Evolutionary conservation across 1,140 invertebrate species (phyloP).

Genomic region (Drosophila pruinosa): DNA sequence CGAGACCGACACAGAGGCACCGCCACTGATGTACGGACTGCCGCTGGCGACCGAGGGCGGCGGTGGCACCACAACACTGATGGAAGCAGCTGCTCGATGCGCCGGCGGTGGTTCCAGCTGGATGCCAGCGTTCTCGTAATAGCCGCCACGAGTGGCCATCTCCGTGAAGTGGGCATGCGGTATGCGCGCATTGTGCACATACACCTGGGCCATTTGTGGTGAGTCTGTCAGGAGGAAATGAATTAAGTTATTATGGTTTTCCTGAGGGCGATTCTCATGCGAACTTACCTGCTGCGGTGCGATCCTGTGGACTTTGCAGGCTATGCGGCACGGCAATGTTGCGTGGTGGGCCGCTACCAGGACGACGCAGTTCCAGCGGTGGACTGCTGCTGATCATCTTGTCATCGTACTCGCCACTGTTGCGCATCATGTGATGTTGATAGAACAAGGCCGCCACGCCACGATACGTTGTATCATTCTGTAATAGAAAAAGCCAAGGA

Average conservation of each 20-base stretch:
- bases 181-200: constrained; percentile 84
- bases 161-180: constrained; percentile 82
- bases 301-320: constrained; percentile 88
- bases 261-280: no score
- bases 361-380: constrained; percentile 88
- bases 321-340: constrained; percentile 84
- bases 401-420: constrained; percentile 71
- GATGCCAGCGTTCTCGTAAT: constrained; percentile 56
- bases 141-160: constrained; percentile 71
- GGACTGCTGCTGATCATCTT: constrained; percentile 86
- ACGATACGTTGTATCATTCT: constrained; percentile 86
- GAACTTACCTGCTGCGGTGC: constrained; percentile 88
- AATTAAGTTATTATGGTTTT: neutral
- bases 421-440: constrained; percentile 87
- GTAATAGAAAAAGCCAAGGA: constrained; percentile 19
- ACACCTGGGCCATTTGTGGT: constrained; percentile 88
- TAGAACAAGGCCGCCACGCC: constrained; percentile 84
- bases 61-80: constrained; percentile 82
- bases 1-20: constrained; percentile 49
- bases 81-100: constrained; percentile 84
- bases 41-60: constrained; percentile 68
- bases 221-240: constrained; percentile 83
- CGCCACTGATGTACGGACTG: constrained; percentile 85
- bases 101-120: constrained; percentile 86
- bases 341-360: constrained; percentile 81